Percentiles rank a stretch among this genome's conserved stretches.
Conservation (phyloP, 2,888 invertebrate genomes). For the Acleris cristana region DNA sequence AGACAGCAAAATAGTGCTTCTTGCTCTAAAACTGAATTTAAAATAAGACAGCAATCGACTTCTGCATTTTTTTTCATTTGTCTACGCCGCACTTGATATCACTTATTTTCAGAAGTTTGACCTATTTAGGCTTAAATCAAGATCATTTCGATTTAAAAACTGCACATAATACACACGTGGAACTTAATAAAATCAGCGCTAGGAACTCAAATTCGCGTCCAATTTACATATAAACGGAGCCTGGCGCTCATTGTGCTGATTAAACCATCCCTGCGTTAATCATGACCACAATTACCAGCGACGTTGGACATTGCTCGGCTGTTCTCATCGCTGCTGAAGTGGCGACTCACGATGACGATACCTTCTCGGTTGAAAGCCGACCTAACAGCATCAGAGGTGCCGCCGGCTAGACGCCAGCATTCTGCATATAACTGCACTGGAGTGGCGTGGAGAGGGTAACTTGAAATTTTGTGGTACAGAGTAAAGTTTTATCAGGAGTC, state of each 20-base stretch:
- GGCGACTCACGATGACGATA: constrained; percentile 27
- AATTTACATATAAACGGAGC: too few relatives aligned
- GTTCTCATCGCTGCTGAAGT: constrained; percentile 18
- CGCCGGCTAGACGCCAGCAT: constrained; percentile 50
- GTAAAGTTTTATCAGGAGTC: not conserved
- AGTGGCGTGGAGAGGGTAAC: constrained; percentile 40
- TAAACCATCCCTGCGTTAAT: not conserved
- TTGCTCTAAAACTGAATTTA: too few relatives aligned
- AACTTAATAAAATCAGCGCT: too few relatives aligned
- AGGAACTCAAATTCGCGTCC: too few relatives aligned
- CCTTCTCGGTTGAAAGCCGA: constrained; percentile 28
- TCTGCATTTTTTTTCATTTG: too few relatives aligned
- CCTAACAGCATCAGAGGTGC: constrained; percentile 54
- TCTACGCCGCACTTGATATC: too few relatives aligned
- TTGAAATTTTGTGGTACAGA: not conserved
- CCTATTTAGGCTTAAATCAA: not conserved
- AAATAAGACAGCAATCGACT: too few relatives aligned
- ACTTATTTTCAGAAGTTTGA: too few relatives aligned
- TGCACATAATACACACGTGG: not conserved
- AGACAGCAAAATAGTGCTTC: too few relatives aligned
- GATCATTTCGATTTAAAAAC: too few relatives aligned
- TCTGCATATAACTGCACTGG: constrained; percentile 33
- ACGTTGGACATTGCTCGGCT: constrained; percentile 27
- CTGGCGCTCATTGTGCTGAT: not conserved
- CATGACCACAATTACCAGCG: constrained; percentile 12